Percentiles rank a stretch among this genome's conserved stretches.
phyloP scores from a whole-genome alignment of 2,888 invertebrate genomes.

The Holacanthella duospinosa region DNA sequence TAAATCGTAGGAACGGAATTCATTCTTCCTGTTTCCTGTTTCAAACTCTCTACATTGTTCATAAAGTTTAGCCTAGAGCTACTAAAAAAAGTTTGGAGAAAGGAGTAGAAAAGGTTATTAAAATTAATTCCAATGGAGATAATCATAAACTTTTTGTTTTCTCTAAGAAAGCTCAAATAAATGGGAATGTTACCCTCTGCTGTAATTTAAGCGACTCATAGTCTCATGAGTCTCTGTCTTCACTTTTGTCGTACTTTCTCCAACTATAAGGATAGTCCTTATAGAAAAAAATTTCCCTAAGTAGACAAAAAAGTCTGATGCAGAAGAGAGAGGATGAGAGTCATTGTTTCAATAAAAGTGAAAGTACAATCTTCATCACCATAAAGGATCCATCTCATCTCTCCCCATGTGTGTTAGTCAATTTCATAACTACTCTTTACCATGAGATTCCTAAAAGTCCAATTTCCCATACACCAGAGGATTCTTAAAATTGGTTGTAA shows the following conservation, averaged over 20 bases:
- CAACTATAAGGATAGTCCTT: no score
- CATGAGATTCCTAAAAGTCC: background rate
- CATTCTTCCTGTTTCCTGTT: background rate
- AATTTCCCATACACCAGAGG: background rate
- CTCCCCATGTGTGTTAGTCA: background rate
- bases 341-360: background rate
- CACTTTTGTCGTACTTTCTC: no score
- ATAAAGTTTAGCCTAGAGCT: background rate
- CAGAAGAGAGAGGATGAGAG: background rate
- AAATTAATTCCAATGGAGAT: background rate
- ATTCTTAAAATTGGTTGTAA: background rate
- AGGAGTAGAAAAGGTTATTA: background rate
- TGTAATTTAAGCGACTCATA: background rate
- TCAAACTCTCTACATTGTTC: background rate
- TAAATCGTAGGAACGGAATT: background rate
- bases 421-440: background rate
- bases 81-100: no score
- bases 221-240: no score
- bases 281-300: no score
- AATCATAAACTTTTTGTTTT: constrained; percentile 4
- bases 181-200: background rate
- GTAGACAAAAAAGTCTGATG: no score
- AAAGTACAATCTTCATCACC: background rate
- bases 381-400: background rate
- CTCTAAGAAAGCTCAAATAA: background rate